Evolutionary conservation across 2,888 invertebrate species (phyloP), one percentile per base, ranked within the genome.

Genomic region (Conchocele bisecta): DNA sequence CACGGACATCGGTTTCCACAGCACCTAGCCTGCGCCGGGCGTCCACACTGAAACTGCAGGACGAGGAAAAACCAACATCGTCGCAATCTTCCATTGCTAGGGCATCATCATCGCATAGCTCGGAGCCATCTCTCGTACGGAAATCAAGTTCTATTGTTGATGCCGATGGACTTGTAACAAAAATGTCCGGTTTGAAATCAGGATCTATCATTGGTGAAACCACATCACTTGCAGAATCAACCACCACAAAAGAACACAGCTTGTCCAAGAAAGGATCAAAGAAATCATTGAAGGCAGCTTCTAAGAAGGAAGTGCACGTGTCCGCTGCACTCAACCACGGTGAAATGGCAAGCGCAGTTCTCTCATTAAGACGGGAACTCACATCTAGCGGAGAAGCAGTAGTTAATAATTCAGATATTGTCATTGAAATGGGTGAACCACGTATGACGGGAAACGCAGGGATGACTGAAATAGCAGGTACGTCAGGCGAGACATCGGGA

Each of bases 141-240:
- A n/a, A n/a, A n/a, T n/a, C n/a, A n/a, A n/a, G n/a, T n/a, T n/a
- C n/a, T n/a, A n/a, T n/a, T n/a, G n/a, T n/a, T n/a, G n/a, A n/a
- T n/a, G n/a, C n/a, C n/a, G n/a, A n/a, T n/a, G n/a, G n/a, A n/a
- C n/a, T n/a, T n/a, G n/a, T n/a, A n/a, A n/a, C n/a, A n/a, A n/a
- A n/a, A n/a, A n/a, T n/a, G n/a, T n/a, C n/a, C n/a, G n/a, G n/a
- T 24, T 35, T 67, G 1, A 59, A 59, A 17, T 73, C 77, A 13
- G 77, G 77, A 3, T 73, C 73, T 15, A 57, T 70, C n/a, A 51
- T 77, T 6, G 77, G 77, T 3, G 73, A 73, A 60, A 77, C 77
- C 15, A 29, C 67, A 6, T 24, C 61, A 4, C 66, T 48, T 11
- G 35, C 60, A 13, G 22, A 48, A 22, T 42, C 26, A 22, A 42